phyloP scores from a whole-genome alignment of 2,113 vertebrate species.

The Dipodomys ordii region DNA sequence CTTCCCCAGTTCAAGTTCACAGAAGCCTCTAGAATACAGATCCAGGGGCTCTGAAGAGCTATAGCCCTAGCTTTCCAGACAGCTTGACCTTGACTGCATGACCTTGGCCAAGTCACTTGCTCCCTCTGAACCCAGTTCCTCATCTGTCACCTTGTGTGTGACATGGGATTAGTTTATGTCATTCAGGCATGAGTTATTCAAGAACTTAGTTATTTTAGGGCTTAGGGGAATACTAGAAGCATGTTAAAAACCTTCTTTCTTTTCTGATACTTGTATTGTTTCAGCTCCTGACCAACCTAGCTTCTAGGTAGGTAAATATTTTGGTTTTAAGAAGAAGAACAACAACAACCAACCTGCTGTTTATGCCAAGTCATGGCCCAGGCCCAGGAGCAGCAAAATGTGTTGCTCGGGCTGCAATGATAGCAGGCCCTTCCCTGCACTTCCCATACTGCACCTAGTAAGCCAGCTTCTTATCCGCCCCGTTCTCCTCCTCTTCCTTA shows the following conservation, averaged over 20 bases:
- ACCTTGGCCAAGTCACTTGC: background rate
- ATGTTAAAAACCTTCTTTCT: background rate
- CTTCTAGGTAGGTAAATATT: conserved; percentile 67
- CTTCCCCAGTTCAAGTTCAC: background rate
- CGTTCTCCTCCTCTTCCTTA: conserved; percentile 7
- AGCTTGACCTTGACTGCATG: background rate
- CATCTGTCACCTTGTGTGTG: background rate
- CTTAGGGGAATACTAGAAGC: background rate
- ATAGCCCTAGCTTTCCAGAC: background rate
- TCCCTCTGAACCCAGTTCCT: background rate
- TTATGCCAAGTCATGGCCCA: conserved; percentile 74
- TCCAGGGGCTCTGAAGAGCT: background rate
- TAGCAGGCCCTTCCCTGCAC: conserved; percentile 71
- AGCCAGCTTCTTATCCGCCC: conserved; percentile 38
- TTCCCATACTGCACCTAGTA: conserved; percentile 26
- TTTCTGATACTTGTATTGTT: conserved; percentile 22
- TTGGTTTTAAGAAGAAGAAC: conserved; percentile 49
- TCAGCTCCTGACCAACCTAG: background rate
- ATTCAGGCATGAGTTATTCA: background rate
- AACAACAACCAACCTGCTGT: background rate
- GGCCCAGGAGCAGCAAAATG: conserved; percentile 62
- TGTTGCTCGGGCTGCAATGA: conserved; percentile 73
- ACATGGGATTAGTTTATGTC: background rate
- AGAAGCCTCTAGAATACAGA: background rate
- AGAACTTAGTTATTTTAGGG: background rate